These are phyloP conservation scores for Drosophila sucinea DNA, from an alignment of 1,140 invertebrate species.

Conservation along the genomic window DNA sequence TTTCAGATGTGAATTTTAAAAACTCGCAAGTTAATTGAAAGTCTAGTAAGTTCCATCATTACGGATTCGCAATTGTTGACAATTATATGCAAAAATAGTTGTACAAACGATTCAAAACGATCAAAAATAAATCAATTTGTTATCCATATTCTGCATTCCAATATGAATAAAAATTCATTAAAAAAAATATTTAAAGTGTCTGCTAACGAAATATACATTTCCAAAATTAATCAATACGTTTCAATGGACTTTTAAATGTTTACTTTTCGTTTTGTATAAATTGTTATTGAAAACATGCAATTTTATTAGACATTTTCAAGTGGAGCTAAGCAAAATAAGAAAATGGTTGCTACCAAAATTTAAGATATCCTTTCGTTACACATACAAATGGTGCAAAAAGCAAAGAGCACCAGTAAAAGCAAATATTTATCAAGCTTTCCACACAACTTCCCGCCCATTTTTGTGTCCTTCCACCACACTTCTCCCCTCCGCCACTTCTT, in stretches of 20 bases:
- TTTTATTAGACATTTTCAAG: background rate
- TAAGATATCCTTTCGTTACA: constrained; percentile 2
- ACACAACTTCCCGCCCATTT: constrained; percentile 25
- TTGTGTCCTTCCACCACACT: background rate
- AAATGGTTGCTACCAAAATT: constrained; percentile 14
- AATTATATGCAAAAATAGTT: no score
- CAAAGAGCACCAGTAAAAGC: constrained; percentile 8
- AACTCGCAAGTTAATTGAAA: no score
- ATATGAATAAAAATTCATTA: no score
- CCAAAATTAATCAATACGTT: background rate
- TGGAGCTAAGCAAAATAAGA: background rate
- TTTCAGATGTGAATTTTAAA: no score
- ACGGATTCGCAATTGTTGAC: no score
- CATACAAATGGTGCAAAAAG: constrained; percentile 6
- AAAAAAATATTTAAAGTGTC: no score
- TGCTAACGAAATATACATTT: background rate
- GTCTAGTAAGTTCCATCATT: no score
- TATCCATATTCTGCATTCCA: no score
- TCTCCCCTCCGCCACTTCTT: background rate
- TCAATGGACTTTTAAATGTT: background rate
- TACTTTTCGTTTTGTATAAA: background rate
- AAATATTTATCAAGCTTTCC: constrained; percentile 58
- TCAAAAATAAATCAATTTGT: no score
- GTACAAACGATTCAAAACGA: no score
- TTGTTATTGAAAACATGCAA: background rate